Base-by-base conservation (phyloP, 2,797 vertebrate species). In the Pangasius sanitwongsei region DNA sequence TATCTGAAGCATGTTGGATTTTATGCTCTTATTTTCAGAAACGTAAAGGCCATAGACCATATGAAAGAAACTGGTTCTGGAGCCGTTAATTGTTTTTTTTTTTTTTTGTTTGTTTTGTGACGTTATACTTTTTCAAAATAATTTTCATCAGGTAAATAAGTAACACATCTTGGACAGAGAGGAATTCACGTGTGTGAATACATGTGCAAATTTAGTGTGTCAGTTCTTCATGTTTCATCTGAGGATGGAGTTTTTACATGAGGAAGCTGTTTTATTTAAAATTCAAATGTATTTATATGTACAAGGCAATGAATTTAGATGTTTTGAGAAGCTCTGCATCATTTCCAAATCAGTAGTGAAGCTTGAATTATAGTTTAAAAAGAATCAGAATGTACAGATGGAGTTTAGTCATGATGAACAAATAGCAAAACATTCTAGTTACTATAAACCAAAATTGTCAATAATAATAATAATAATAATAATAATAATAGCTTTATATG, bases 381-480 rank as follows among this genome's bases (percentile, higher is more conserved):
- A 28, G 16, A 34, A 31, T 69, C 55, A 57, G 55, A 37, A 72
- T 37, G 13, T 72, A 31, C 16, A 57, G 34, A 37, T 41, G 25
- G 7, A 82, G 31, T 82, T 72, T 72, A 82, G 31, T 70, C 50
- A 69, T 69, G 31, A 75, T 25, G n/a, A n/a, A 61, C 37, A 61
- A 31, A n/a, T 34, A 48, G 37, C 28, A 48, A 83, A 83, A 50
- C 25, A 50, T 28, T 44, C 23, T 41, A 23, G 37, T 44, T 74
- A 74, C 18, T 74, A 23, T 48, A 48, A 77, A 12, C 44, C 41
- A 50, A 28, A 25, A 31, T 48, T 74, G 34, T 41, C 34, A 50
- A 50, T 12, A 84, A 67, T 50, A 84, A 67, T 63, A 83, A 55
- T 57, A 57, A 81, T 74, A 83, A 31, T 53, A 74, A 74, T 83